A percentile compares a stretch with the other conserved stretches of the same genome.
Evolutionary conservation across 2,797 vertebrate species (phyloP).

Genomic region (Platyrinchus mystaceus): DNA sequence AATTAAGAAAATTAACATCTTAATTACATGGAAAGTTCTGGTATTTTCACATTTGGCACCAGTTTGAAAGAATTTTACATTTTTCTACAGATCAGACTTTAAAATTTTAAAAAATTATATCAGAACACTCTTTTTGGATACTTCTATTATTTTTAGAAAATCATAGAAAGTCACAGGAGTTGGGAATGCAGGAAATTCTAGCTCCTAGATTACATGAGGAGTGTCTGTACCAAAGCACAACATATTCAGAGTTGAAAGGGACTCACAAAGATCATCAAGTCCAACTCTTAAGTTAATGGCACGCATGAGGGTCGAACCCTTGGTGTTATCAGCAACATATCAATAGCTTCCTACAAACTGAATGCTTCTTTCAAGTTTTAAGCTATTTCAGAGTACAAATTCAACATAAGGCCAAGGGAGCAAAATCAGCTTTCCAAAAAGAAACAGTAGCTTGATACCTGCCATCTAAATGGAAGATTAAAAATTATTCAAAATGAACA

Average conservation of each 20-base stretch:
- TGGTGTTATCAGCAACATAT: background rate
- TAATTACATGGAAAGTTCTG: background rate
- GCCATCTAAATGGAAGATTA: background rate
- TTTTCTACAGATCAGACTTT: background rate
- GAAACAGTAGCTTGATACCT: background rate
- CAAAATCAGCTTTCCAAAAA: background rate
- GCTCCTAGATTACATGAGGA: background rate
- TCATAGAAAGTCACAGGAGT: background rate
- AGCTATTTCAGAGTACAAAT: background rate
- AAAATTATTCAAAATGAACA: background rate
- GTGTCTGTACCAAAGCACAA: background rate
- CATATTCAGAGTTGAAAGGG: background rate
- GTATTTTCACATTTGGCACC: background rate
- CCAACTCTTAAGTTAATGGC: fast-evolving
- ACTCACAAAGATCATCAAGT: too few relatives aligned
- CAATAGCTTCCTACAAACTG: background rate
- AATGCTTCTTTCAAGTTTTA: background rate
- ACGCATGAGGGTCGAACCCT: background rate
- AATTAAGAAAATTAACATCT: background rate
- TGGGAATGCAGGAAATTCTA: background rate
- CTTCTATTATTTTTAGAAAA: background rate
- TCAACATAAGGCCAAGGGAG: background rate
- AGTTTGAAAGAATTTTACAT: background rate
- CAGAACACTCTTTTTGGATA: background rate
- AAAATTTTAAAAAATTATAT: background rate